Percentiles rank a stretch among this genome's conserved stretches.
Conservation (phyloP, 92 coral and sea anemone genomes). For the Porites cylindrica region DNA sequence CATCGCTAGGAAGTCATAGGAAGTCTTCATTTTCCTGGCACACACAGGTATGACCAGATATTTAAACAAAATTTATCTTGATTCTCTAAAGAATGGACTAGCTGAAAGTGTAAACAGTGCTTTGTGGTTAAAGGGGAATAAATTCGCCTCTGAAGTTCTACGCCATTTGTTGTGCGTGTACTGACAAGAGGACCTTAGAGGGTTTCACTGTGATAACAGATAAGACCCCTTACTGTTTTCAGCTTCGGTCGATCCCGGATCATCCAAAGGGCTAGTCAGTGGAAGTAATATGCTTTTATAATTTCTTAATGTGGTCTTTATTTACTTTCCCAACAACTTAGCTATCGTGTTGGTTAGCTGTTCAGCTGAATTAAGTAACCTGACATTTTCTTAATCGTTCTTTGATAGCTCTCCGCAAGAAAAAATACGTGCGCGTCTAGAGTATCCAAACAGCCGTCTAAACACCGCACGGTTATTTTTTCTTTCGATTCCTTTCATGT, state of each 20-base stretch:
- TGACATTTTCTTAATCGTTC: neutral
- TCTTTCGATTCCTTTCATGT: too few relatives aligned
- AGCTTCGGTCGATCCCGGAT: neutral
- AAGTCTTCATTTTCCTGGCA: neutral
- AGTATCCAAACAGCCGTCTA: too few relatives aligned
- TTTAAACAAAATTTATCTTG: neutral
- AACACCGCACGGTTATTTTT: neutral
- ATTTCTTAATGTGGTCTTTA: neutral
- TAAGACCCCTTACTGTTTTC: neutral
- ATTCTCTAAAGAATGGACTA: neutral
- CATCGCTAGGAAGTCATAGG: neutral
- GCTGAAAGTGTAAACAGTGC: constrained; percentile 16
- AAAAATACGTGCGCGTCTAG: too few relatives aligned
- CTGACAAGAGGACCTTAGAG: neutral
- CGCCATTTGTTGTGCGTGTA: too few relatives aligned
- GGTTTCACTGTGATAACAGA: neutral
- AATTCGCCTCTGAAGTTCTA: neutral
- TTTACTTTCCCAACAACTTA: neutral
- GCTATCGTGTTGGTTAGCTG: neutral
- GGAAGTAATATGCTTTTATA: neutral
- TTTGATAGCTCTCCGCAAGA: neutral
- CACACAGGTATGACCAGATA: neutral
- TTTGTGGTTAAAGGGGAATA: neutral
- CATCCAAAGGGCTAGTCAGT: constrained; percentile 1
- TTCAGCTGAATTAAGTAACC: neutral